Conservation (phyloP, 1,140 invertebrate species). For the Trichonephila clavipes region DNA sequence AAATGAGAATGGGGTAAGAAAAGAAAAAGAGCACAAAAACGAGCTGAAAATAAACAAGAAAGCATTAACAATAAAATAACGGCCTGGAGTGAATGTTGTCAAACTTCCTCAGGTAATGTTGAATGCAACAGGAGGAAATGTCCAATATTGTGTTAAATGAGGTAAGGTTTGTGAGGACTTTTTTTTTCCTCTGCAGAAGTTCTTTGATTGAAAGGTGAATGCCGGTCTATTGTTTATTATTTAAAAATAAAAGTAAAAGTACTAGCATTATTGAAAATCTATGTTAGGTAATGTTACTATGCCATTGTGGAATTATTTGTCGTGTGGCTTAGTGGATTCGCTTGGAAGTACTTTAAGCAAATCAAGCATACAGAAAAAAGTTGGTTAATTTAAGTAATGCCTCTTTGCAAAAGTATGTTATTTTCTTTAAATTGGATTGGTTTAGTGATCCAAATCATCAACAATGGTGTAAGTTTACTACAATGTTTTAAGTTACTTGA, state of each 20-base stretch:
- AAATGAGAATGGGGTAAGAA: neutral
- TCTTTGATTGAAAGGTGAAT: slow-evolving; percentile 4
- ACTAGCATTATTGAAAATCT: neutral
- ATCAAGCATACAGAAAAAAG: no score
- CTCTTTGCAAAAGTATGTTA: no score
- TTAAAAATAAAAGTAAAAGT: neutral
- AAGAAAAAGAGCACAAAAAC: neutral
- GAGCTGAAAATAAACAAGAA: neutral
- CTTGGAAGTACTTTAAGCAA: no score
- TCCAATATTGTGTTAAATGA: neutral
- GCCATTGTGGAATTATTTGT: neutral
- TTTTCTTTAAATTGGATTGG: no score
- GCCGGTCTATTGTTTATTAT: neutral
- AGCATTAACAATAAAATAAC: slow-evolving; percentile 26
- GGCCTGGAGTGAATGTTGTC: neutral
- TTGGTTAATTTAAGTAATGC: no score
- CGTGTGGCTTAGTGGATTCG: no score
- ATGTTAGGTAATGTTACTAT: neutral
- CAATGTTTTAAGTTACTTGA: no score
- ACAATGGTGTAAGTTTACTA: no score
- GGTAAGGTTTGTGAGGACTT: neutral
- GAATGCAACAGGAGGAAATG: neutral
- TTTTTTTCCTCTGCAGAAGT: neutral
- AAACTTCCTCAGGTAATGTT: neutral
- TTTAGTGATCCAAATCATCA: no score